Percentiles rank a stretch among this genome's conserved stretches.
Evolutionary conservation across 2,797 vertebrate species (phyloP).

Genomic region (Champsocephalus esox): DNA sequence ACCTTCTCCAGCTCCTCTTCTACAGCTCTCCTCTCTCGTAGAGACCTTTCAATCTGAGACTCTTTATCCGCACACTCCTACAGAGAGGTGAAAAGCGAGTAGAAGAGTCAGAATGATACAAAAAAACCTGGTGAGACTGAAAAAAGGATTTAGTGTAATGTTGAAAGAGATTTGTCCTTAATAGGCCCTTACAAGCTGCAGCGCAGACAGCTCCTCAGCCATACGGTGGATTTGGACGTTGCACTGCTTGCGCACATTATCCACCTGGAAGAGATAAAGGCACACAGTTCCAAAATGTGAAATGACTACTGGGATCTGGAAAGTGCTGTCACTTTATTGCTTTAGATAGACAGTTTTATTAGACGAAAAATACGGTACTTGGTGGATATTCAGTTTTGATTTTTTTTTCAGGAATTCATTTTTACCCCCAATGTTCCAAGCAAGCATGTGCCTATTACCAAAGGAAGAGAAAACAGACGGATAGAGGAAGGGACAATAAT

Average conservation of each 20-base stretch:
- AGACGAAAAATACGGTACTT: background rate
- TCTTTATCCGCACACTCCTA: slow-evolving; percentile 94
- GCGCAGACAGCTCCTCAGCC: slow-evolving; percentile 89
- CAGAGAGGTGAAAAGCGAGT: slow-evolving; percentile 20
- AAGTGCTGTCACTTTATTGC: slow-evolving; percentile 10
- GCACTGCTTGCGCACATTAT: slow-evolving; percentile 88
- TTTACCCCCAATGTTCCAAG: background rate
- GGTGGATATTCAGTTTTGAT: background rate
- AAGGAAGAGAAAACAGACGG: background rate
- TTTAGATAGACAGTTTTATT: slow-evolving; percentile 12
- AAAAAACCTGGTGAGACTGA: slow-evolving; percentile 1
- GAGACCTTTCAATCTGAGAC: slow-evolving; percentile 87
- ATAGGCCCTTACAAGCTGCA: slow-evolving; percentile 89
- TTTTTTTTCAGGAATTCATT: background rate
- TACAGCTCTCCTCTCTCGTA: slow-evolving; percentile 91
- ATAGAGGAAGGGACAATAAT: background rate
- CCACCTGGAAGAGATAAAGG: slow-evolving; percentile 84
- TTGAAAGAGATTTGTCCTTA: slow-evolving; percentile 22
- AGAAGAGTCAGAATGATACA: slow-evolving; percentile 2
- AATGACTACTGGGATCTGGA: slow-evolving; percentile 9
- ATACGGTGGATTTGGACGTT: slow-evolving; percentile 89
- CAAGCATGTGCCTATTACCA: background rate
- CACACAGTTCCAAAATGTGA: slow-evolving; percentile 18
- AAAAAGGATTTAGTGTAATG: slow-evolving; percentile 34
- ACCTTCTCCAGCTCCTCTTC: slow-evolving; percentile 97